Evolutionary conservation across 2,888 invertebrate species (phyloP).

Genomic region (Deladenus siricidicola): DNA sequence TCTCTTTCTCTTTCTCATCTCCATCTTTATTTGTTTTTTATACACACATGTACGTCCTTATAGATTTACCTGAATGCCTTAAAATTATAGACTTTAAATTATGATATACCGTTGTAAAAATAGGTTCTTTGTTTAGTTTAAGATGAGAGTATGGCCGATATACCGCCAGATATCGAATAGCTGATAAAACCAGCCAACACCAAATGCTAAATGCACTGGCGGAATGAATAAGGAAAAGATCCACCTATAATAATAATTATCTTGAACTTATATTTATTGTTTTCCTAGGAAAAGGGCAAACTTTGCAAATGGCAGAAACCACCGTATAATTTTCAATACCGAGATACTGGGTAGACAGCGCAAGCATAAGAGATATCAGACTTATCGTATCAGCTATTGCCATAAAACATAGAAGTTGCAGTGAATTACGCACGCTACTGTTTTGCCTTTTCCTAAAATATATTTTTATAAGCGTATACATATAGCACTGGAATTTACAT

Average conservation of each 20-base stretch:
- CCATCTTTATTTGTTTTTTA: too few species aligned
- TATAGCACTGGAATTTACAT: too few species aligned
- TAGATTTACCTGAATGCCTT: too few species aligned
- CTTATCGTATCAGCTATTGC: constrained; percentile 45
- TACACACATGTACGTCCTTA: too few species aligned
- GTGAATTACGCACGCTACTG: constrained; percentile 33
- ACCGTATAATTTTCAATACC: constrained; percentile 25
- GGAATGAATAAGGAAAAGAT: constrained; percentile 46
- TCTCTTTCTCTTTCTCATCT: too few species aligned
- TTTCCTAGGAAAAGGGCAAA: too few species aligned
- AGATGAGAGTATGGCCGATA: constrained; percentile 48
- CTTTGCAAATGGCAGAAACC: constrained; percentile 45
- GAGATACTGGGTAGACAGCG: constrained; percentile 36
- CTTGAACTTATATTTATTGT: too few species aligned
- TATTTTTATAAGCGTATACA: background rate
- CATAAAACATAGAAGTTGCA: constrained; percentile 45
- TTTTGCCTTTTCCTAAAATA: constrained; percentile 5
- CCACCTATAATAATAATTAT: constrained; percentile 32
- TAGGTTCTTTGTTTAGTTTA: constrained; percentile 40
- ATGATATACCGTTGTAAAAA: constrained; percentile 37
- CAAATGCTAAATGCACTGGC: constrained; percentile 47
- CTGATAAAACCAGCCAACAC: constrained; percentile 48
- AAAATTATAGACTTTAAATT: background rate
- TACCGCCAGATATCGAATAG: constrained; percentile 45
- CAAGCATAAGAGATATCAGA: constrained; percentile 35